Percentiles rank a stretch among this genome's conserved stretches.
Conservation (phyloP, 2,113 vertebrate species). For the Engystomops pustulosus region DNA sequence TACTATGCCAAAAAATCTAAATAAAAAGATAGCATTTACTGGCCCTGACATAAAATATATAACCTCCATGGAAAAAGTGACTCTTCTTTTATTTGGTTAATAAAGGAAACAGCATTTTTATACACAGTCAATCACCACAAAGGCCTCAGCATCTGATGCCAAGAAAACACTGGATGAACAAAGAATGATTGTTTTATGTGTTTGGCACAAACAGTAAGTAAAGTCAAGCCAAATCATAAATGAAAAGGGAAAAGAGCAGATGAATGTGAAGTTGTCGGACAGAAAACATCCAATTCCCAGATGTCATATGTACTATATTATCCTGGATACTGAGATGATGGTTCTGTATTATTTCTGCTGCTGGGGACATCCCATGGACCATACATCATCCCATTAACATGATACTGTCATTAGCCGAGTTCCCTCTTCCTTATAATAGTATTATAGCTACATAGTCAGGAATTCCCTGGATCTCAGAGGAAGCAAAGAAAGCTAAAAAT, state of each 20-base stretch:
- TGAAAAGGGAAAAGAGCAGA: neutral
- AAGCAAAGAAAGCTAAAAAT: constrained; percentile 25
- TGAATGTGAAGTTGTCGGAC: neutral
- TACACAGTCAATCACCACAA: constrained; percentile 1
- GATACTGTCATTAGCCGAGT: neutral
- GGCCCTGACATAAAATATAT: neutral
- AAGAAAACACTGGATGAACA: constrained; percentile 21
- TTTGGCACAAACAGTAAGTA: neutral
- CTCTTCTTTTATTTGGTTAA: constrained; percentile 5
- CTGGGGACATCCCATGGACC: neutral
- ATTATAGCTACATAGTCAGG: constrained; percentile 14
- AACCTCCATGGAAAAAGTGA: constrained; percentile 1
- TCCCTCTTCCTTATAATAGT: constrained; percentile 2
- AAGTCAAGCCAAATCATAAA: neutral
- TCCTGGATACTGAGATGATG: neutral
- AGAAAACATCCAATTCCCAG: neutral
- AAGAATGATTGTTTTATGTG: constrained; percentile 13
- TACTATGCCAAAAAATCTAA: too few species aligned
- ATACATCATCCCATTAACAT: constrained; percentile 1
- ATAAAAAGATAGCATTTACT: too few species aligned
- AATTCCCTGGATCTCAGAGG: constrained; percentile 35
- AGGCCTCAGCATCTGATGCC: neutral
- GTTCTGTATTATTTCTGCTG: constrained; percentile 3
- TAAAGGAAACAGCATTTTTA: neutral
- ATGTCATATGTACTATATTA: neutral